Evolutionary conservation across 1,140 invertebrate species (phyloP).

Genomic region (Drosophila tristis): DNA sequence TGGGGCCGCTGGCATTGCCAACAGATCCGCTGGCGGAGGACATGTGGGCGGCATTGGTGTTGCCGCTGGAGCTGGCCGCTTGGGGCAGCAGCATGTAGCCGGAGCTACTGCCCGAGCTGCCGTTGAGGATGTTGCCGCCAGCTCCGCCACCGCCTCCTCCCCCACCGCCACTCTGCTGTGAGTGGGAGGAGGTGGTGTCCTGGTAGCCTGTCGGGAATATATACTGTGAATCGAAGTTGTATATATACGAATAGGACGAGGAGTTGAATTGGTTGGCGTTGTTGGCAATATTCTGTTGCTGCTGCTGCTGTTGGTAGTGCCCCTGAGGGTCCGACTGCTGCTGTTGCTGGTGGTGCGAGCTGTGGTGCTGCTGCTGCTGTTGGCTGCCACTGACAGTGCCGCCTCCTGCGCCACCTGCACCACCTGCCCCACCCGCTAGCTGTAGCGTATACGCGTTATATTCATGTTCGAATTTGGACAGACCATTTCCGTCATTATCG

Average conservation of each 20-base stretch:
- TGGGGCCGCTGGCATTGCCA: constrained; percentile 31
- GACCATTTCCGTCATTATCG: constrained; percentile 61
- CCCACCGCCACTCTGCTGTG: constrained; percentile 82
- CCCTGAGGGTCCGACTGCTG: constrained; percentile 65
- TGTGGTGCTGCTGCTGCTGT: constrained; percentile 73
- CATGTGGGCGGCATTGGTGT: constrained; percentile 58
- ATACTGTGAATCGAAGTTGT: constrained; percentile 84
- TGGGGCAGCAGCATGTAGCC: constrained; percentile 63
- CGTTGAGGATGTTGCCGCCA: constrained; percentile 51
- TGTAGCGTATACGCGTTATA: constrained; percentile 76
- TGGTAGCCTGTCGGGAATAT: constrained; percentile 84
- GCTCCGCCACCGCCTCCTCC: constrained; percentile 44
- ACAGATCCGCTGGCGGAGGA: constrained; percentile 48
- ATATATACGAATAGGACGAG: constrained; percentile 83
- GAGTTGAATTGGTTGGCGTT: constrained; percentile 77
- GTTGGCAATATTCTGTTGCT: constrained; percentile 66
- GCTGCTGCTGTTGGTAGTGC: constrained; percentile 67
- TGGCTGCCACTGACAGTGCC: constrained; percentile 25
- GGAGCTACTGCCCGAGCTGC: constrained; percentile 52
- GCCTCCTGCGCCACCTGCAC: constrained; percentile 19
- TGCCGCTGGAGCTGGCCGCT: constrained; percentile 57
- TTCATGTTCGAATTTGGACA: constrained; percentile 69
- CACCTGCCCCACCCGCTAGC: constrained; percentile 44
- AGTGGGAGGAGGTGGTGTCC: constrained; percentile 83
- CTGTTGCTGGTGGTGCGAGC: constrained; percentile 61